Evolutionary conservation across 53 echinoderm and acorn worm species (phyloP), one percentile per base, ranked within the genome.

Genomic region (Hippasteria phrygiana): DNA sequence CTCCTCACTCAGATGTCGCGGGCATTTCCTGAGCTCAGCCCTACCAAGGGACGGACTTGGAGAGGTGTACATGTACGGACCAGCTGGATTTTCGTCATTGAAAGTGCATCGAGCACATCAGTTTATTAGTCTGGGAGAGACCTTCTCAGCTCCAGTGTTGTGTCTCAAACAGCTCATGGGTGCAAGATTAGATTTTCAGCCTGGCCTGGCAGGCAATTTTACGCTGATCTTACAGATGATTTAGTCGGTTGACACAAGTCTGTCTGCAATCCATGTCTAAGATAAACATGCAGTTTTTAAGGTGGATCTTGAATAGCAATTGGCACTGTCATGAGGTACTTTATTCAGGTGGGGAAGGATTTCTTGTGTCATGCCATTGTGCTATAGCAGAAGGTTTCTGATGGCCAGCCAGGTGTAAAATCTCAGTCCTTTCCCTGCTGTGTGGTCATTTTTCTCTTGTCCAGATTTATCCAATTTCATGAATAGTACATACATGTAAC

Each of bases 121-220:
- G 40, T 66, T 82, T 82, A 65, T 82, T 64, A 32, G 47, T 39
- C 29, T 16, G 64, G 41, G 42, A 66, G 45, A 43, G 38, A 7
- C 0, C 8, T 0, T 42, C 42, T 81, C 28, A 34, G 9, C 17
- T 28, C 40, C 17, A 65, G 62, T 63, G 64, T 41, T 66, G 65
- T 39, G 24, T 63, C 63, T 45, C 28, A 66, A 45, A 6, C 46
- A 43, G 65, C 82, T 82, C 17, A 45, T 43, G 47, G 29, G 33
- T 62, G 43, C 66, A 43, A 45, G 16, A 82, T 82, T 82, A 47
- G 82, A 82, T 82, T 82, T 66, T 82, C 82, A 43, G 82, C 65
- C 10, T 41, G 82, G 65, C 45, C 65, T 29, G 26, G 62, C 63
- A 11, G 40, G 14, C 24, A 40, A 42, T 63, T 78, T 55, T 6